Conservation (phyloP, 2,113 vertebrate genomes). For the Oplegnathus fasciatus region DNA sequence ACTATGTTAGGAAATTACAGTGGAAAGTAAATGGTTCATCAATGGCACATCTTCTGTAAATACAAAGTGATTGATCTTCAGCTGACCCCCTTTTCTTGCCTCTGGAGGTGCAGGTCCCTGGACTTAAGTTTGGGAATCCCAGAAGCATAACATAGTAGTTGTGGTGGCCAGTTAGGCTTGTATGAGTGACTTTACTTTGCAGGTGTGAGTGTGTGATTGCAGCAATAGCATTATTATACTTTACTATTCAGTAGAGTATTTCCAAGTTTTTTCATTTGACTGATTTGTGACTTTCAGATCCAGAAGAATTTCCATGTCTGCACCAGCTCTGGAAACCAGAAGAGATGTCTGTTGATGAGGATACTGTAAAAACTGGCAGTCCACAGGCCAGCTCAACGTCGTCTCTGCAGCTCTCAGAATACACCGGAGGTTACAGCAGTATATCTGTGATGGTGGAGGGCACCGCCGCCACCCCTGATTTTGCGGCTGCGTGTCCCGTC, state of each 20-base stretch:
- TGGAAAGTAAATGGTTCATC: slow-evolving; percentile 23
- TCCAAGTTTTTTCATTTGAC: not conserved
- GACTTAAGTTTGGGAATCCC: not conserved
- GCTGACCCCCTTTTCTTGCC: not conserved
- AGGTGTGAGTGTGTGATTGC: not conserved
- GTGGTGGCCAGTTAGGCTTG: not conserved
- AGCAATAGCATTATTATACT: not conserved
- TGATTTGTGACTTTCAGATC: slow-evolving; percentile 66
- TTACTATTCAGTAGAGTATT: not conserved
- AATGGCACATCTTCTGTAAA: not conserved
- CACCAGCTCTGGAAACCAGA: slow-evolving; percentile 57
- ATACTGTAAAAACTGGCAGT: slow-evolving; percentile 77
- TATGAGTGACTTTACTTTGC: not conserved
- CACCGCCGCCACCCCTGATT: slow-evolving; percentile 51
- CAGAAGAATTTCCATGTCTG: slow-evolving; percentile 51
- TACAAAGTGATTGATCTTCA: slow-evolving; percentile 17
- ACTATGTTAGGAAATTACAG: not conserved
- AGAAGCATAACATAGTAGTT: not conserved
- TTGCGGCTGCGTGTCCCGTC: slow-evolving; percentile 62
- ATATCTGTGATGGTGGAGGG: slow-evolving; percentile 63
- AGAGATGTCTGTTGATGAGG: slow-evolving; percentile 85
- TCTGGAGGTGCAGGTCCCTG: not conserved
- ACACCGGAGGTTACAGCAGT: slow-evolving; percentile 59
- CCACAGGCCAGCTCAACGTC: slow-evolving; percentile 66
- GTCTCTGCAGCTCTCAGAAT: slow-evolving; percentile 72